Evolutionary conservation across 2,888 invertebrate species (phyloP).

Genomic region (Muscina levida): DNA sequence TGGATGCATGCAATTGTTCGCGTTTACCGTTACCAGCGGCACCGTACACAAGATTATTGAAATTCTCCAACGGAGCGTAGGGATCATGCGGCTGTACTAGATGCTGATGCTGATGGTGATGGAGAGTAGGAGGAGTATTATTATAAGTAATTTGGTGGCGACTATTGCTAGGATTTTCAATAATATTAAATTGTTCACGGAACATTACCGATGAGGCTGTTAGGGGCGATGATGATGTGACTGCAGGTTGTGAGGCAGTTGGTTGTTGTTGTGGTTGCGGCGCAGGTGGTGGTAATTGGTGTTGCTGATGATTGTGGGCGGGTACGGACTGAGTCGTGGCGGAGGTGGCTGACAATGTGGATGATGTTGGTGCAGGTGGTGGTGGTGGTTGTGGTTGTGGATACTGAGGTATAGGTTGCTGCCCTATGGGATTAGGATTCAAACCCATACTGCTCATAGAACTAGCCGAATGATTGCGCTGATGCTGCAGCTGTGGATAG

Average conservation of each 20-base stretch:
- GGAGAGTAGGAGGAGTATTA: slow-evolving; percentile 59
- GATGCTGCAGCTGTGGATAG: slow-evolving; percentile 65
- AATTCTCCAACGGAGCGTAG: slow-evolving; percentile 73
- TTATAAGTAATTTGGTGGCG: slow-evolving; percentile 72
- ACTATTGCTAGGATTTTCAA: slow-evolving; percentile 79
- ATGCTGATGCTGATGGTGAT: slow-evolving; percentile 41
- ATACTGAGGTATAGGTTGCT: slow-evolving; percentile 67
- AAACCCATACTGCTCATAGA: slow-evolving; percentile 67
- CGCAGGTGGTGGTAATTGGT: slow-evolving; percentile 38
- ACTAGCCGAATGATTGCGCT: slow-evolving; percentile 67
- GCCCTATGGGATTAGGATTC: slow-evolving; percentile 67
- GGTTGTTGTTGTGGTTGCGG: not conserved
- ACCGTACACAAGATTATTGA: slow-evolving; percentile 71
- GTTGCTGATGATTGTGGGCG: slow-evolving; percentile 22
- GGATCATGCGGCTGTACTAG: slow-evolving; percentile 66
- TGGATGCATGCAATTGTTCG: slow-evolving; percentile 67
- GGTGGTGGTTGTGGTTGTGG: slow-evolving; percentile 64
- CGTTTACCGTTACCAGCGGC: slow-evolving; percentile 69
- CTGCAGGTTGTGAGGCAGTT: slow-evolving; percentile 10
- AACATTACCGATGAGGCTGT: slow-evolving; percentile 81
- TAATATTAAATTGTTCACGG: slow-evolving; percentile 79
- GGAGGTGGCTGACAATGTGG: slow-evolving; percentile 48
- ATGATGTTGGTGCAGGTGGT: slow-evolving; percentile 51
- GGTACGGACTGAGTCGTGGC: slow-evolving; percentile 51
- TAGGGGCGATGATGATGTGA: slow-evolving; percentile 76